Evolutionary conservation across 2,113 vertebrate genomes (phyloP).

Genomic region (Panthera uncia): DNA sequence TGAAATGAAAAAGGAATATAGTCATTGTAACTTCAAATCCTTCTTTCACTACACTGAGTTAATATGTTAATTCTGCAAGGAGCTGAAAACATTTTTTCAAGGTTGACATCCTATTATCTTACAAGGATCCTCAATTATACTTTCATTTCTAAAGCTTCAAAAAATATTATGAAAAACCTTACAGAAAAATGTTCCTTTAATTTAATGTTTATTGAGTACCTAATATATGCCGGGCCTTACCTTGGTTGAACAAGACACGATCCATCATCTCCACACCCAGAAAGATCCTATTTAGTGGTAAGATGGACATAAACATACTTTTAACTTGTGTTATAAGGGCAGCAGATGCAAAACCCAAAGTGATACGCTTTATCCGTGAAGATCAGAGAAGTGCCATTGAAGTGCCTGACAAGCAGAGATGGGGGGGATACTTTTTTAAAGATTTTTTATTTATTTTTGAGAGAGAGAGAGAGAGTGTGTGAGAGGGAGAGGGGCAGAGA

Average conservation of each 20-base stretch:
- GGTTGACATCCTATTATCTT: background rate
- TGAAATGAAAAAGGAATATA: background rate
- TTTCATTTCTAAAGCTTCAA: background rate
- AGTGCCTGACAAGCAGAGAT: background rate
- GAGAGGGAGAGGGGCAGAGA: no score
- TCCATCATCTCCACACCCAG: background rate
- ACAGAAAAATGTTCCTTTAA: background rate
- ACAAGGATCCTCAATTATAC: background rate
- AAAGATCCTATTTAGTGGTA: background rate
- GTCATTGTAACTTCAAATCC: background rate
- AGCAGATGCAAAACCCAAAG: background rate
- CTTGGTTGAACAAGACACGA: background rate
- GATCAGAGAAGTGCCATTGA: background rate
- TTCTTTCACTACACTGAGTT: background rate
- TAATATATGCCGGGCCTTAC: background rate
- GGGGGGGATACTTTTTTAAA: background rate
- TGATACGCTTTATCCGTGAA: background rate
- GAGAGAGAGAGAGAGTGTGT: no score
- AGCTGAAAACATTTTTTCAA: background rate
- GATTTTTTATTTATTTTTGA: no score
- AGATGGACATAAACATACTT: background rate
- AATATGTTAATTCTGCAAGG: background rate
- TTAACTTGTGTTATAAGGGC: background rate
- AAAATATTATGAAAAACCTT: background rate
- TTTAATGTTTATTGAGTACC: background rate